phyloP scores from a whole-genome alignment of 2,113 vertebrate genomes.

The Phycodurus eques region DNA sequence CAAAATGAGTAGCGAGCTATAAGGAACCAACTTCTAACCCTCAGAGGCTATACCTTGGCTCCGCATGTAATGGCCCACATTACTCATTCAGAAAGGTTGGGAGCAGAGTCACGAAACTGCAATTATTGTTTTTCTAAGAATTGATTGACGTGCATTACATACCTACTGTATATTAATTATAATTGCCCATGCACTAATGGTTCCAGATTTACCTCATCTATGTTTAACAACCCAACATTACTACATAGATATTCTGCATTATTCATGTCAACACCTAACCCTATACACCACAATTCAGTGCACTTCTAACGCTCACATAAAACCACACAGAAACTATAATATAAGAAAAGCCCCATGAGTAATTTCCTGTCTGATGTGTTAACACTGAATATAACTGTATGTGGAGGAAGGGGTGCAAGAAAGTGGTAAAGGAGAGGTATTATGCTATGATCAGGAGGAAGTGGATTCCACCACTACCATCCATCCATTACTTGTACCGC shows the following conservation, averaged over 20 bases:
- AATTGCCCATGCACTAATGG: neutral
- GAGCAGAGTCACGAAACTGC: neutral
- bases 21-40: neutral
- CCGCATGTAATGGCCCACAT: neutral
- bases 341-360: neutral
- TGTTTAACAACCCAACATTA: neutral
- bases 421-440: neutral
- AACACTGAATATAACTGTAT: neutral
- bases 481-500: neutral
- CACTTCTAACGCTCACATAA: neutral
- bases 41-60: neutral
- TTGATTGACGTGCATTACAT: neutral
- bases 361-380: neutral
- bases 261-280: neutral
- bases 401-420: neutral
- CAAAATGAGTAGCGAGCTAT: neutral
- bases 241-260: neutral
- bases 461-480: neutral
- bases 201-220: slow-evolving; percentile 2
- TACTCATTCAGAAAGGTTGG: neutral
- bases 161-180: neutral
- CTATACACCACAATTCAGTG: neutral
- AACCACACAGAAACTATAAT: neutral
- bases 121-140: slow-evolving; percentile 1
- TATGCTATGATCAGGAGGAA: neutral